Evolutionary conservation across 2,113 vertebrate species (phyloP), one percentile per base, ranked within the genome.

Genomic region (Caretta caretta): DNA sequence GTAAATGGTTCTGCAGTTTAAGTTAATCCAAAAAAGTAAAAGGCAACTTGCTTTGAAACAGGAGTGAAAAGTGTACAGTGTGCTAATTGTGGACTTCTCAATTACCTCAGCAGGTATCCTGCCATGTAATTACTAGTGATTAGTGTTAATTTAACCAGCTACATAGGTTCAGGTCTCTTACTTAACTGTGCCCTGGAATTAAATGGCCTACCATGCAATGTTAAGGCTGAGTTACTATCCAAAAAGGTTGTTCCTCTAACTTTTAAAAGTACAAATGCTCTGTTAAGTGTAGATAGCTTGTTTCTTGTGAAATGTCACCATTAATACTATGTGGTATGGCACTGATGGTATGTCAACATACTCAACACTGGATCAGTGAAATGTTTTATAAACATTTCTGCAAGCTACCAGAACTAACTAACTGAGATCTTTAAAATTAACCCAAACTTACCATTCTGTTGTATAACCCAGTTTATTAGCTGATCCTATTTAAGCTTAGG

Each of bases 31-130:
- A 97, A 97, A 97, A 97, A 95, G 76, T 92, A 92, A 94, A 93
- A 96, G 82, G 49, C 49, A 88, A 78, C 59, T 93, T 97, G 91
- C 82, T 98, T 97, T 92, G 95, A 96, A 96, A 80, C 72, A 78
- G 89, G 97, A 93, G 88, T 84, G 91, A 20, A 4, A 79, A 78
- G 69, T 91, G 93, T 96, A 38, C 91, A 46, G 96, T 83, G 14
- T 96, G 94, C 92, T 94, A 87, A 96, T 89, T 49, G 35, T 80
- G 96, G 96, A 86, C 90, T 95, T 92, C 87, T 95, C 49, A 3
- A 5, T 98, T 97, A 97, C 91, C 97, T 97, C 98, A 96, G 97
- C 97, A 97, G 97, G 88, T 94, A 11, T 96, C 94, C 98, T 98
- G 97, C 98, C 96, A 4, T 90, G 59, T 96, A 93, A 91, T 91